These are phyloP conservation scores for Manduca sexta DNA, from an alignment of 1,140 invertebrate genomes.

Conservation along the genomic window DNA sequence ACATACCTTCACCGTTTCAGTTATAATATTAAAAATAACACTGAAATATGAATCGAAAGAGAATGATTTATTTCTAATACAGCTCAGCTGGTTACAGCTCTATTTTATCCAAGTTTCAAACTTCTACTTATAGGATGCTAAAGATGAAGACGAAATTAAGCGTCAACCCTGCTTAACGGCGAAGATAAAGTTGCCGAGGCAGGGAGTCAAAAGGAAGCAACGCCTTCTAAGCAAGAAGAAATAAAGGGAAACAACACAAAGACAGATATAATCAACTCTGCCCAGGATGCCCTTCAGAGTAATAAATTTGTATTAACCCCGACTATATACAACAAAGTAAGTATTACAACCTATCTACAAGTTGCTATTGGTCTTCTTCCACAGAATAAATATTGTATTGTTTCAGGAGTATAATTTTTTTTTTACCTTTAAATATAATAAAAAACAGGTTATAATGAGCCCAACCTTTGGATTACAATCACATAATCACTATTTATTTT, in stretches of 20 bases:
- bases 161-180: constrained; percentile 52
- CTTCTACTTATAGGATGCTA: constrained; percentile 53
- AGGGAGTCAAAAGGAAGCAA: constrained; percentile 46
- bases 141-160: constrained; percentile 57
- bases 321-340: constrained; percentile 93
- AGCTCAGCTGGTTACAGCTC: too few relatives aligned
- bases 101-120: neutral
- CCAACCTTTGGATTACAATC: too few relatives aligned
- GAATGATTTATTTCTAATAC: too few relatives aligned
- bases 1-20: constrained; percentile 12
- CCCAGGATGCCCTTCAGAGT: constrained; percentile 54
- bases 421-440: too few relatives aligned
- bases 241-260: constrained; percentile 57
- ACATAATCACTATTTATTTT: too few relatives aligned
- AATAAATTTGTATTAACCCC: constrained; percentile 88
- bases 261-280: constrained; percentile 59
- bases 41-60: neutral
- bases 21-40: neutral
- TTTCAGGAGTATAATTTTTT: too few relatives aligned
- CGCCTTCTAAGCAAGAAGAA: constrained; percentile 55
- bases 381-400: too few relatives aligned
- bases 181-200: constrained; percentile 54
- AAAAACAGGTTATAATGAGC: too few relatives aligned
- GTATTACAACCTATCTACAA: constrained; percentile 40
- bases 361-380: too few relatives aligned